Evolutionary conservation across 2,113 vertebrate species (phyloP).

Genomic region (Panthera tigris): DNA sequence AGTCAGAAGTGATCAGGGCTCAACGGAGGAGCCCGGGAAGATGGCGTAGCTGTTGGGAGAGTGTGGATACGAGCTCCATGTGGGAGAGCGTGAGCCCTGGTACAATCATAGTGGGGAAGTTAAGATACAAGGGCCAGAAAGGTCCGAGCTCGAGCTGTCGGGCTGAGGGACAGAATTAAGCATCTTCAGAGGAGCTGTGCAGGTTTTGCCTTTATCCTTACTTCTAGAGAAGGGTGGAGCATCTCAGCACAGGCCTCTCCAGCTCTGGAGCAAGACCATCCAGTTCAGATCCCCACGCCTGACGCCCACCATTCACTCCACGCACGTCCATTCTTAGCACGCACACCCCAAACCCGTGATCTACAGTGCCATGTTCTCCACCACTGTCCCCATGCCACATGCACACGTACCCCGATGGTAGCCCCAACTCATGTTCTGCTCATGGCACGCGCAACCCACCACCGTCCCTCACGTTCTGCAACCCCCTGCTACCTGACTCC

Average conservation of each 20-base stretch:
- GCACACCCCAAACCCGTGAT: neutral
- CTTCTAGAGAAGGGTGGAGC: neutral
- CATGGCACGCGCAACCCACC: no score
- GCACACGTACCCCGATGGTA: neutral
- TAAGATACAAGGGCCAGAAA: neutral
- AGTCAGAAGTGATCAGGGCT: neutral
- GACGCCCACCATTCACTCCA: neutral
- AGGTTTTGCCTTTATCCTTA: neutral
- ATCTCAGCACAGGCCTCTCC: neutral
- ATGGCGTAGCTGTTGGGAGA: no score
- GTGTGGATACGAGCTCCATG: rapidly evolving
- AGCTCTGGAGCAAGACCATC: neutral
- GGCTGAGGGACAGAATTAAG: neutral
- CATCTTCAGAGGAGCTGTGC: neutral
- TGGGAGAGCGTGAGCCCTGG: neutral
- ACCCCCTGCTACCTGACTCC: no score
- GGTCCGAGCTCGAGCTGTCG: neutral
- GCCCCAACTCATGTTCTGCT: neutral
- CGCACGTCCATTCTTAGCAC: neutral
- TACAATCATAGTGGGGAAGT: neutral
- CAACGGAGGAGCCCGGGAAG: neutral
- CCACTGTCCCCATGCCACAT: neutral
- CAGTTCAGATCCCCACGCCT: neutral
- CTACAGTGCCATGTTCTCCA: neutral
- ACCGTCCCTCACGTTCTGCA: neutral